These are phyloP conservation scores for Acrobasis repandana DNA, from an alignment of 2,888 invertebrate species.

Conservation along the genomic window DNA sequence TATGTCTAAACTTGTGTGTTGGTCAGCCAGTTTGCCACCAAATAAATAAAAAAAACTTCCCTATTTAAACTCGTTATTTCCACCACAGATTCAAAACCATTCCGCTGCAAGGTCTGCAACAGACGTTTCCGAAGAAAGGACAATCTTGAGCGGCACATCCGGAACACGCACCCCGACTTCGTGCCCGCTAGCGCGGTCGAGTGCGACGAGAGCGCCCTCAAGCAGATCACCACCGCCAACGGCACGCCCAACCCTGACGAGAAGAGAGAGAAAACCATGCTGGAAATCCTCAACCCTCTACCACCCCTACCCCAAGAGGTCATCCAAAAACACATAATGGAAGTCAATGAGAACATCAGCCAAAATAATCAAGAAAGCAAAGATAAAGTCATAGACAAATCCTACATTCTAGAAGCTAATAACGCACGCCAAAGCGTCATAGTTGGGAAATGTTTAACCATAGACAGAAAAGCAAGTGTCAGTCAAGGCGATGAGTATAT, in stretches of 20 bases:
- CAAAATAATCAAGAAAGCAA: constrained; percentile 20
- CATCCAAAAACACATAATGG: constrained; percentile 58
- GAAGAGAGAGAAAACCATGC: constrained; percentile 52
- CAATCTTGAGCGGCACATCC: constrained; percentile 89
- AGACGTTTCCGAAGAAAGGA: constrained; percentile 89
- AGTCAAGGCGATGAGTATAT: constrained; percentile 63
- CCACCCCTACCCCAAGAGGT: constrained; percentile 65
- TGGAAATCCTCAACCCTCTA: constrained; percentile 63
- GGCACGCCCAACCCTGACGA: constrained; percentile 21
- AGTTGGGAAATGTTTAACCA: constrained; percentile 52
- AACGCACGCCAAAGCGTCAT: constrained; percentile 75
- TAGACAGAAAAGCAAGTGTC: constrained; percentile 45
- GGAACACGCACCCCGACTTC: constrained; percentile 87
- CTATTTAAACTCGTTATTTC: not conserved
- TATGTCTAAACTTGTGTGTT: no score
- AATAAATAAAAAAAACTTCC: no score
- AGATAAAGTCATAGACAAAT: constrained; percentile 50
- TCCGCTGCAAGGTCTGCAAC: constrained; percentile 87
- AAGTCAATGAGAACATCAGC: constrained; percentile 31
- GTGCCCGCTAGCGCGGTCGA: constrained; percentile 59
- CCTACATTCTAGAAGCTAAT: constrained; percentile 73
- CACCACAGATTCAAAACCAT: constrained; percentile 85
- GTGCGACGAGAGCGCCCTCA: constrained; percentile 59
- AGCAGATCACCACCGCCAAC: constrained; percentile 41
- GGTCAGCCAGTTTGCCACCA: no score